Evolutionary conservation across 2,113 vertebrate genomes (phyloP), one percentile per base, ranked within the genome.

Genomic region (Ascaphus truei): DNA sequence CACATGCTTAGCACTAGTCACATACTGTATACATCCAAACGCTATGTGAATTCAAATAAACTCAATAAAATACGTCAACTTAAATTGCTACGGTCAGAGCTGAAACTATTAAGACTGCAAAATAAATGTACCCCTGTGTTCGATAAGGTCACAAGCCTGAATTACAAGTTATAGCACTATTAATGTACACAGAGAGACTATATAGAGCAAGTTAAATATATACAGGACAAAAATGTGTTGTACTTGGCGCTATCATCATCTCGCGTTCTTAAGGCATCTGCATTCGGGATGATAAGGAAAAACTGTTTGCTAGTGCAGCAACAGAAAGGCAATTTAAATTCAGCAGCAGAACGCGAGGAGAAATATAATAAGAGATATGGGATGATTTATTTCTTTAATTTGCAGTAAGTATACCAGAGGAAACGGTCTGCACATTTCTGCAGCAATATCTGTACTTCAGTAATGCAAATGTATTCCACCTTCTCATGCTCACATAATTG

Each of bases 321-420:
- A 71, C 45, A 69, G n/a, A 60, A 71, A 71, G 56, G 67, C 45
- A 71, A 71, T 71, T 71, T 61, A 61, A 51, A 71, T 71, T 71
- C 56, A 27, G 33, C 67, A 18, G 57, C 67, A 27, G 67, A 52
- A 61, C 52, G 67, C 56, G 37, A 52, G 34, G 45, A 60, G 67
- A 61, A 71, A 61, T 71, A 71, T 71, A 71, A 71, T 71, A n/a
- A n/a, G 57, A 71, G 67, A 71, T 71, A 43, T 37, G 45, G 18
- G 33, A 61, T 71, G 57, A 71, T 71, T 71, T 71, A 71, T 71
- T 71, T 61, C 67, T 71, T 71, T 58, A 71, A 71, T 71, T 61
- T 71, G 67, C 56, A 41, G 57, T 71, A 71, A 61, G 45, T 71
- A 71, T 39, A 47, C 51, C 25, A 69, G 34, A 50, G 45, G 16